Conservation (phyloP, 2,888 invertebrate species). For the Dorcus parallelipipedus region DNA sequence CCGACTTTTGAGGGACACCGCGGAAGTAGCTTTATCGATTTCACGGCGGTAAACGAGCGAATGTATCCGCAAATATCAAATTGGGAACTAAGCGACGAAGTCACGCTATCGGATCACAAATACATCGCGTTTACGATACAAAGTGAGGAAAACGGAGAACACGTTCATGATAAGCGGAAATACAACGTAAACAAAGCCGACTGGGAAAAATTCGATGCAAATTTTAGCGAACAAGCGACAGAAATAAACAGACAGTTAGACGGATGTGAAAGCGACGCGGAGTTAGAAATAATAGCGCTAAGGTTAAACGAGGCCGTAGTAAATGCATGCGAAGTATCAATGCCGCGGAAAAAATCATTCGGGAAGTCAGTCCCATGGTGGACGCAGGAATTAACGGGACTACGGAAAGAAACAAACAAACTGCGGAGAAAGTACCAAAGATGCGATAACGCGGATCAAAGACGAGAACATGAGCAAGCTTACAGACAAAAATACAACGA, state of each 20-base stretch:
- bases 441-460: neutral
- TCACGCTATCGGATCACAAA: neutral
- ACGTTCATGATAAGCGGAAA: neutral
- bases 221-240: neutral
- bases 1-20: neutral
- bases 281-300: too few species aligned
- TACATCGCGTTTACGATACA: neutral
- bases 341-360: constrained; percentile 6
- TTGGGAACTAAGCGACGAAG: neutral
- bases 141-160: neutral
- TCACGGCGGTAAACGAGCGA: neutral
- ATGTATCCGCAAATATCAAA: neutral
- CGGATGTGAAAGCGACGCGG: neutral
- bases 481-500: neutral
- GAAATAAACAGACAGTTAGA: neutral
- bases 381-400: constrained; percentile 11
- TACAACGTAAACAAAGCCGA: neutral
- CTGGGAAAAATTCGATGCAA: neutral
- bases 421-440: constrained; percentile 2
- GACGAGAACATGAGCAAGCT: neutral
- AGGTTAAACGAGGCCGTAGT: constrained; percentile 4
- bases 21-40: neutral
- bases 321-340: constrained; percentile 3
- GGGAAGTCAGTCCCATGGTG: constrained; percentile 18
- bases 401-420: neutral